Evolutionary conservation across 2,797 vertebrate genomes (phyloP), one percentile per base, ranked within the genome.

Genomic region (Pseudomugil gertrudae): DNA sequence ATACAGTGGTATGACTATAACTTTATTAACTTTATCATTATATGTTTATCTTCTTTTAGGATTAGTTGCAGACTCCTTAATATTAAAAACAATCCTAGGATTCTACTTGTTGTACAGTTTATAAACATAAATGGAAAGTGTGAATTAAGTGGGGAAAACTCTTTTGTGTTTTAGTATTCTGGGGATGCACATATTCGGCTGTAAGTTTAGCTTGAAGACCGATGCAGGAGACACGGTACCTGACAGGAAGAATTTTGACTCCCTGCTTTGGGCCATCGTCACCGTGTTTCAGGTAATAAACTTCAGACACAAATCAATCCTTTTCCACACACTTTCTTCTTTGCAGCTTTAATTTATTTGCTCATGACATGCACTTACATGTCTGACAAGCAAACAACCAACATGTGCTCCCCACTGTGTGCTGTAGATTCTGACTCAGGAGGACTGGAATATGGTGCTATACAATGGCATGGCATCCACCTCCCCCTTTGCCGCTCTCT

Each of bases 401-500:
- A 40, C 10, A 26, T 45, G 19, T 45, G 5, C 47, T 38, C 11
- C 35, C 1, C 33, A 38, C 13, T 69, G 2, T 45, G 5, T 69
- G n/a, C 17, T 43, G 38, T 43, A 99, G 98, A 99, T 99, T 79
- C 92, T 99, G 77, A 99, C 97, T 27, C 98, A 99, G 86, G 98
- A 99, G 89, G 98, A 99, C 91, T 99, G 97, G 97, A 99, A 99
- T 32, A 95, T 98, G 72, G 98, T 99, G 32, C 93, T 99, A 29
- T 99, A 99, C 87, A 99, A 99, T 0, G 98, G 97, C 78, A 99
- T 99, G 98, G 97, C 97, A 5, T 98, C 97, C 75, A 98, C 97
- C 3, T 97, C 97, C 0, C 96, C 98, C 0, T 97, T 95, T 86
- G 98, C 98, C 23, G 97, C 98, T 10, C 95, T 99, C 57, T 99